Base-by-base conservation (phyloP, 2,888 invertebrate species). In the Anthophora plumipes region DNA sequence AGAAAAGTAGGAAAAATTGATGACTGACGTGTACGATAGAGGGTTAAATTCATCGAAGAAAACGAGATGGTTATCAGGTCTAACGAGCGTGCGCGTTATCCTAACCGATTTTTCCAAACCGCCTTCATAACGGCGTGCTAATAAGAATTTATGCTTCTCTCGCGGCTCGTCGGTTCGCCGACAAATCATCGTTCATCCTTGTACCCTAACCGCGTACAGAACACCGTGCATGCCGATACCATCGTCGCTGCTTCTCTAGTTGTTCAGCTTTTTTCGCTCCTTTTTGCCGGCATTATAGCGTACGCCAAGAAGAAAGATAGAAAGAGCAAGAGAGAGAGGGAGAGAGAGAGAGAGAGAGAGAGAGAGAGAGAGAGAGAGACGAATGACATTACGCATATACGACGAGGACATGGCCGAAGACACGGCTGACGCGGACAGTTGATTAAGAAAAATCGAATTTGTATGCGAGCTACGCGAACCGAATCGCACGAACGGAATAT, bases 81-180 rank as follows among this genome's bases (percentile, higher is more conserved):
- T 81, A 73, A 77, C 82, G 75, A 75, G 75, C 46, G 66, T 52
- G 52, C 69, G 70, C 50, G 80, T 79, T 75, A 77, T 72, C 57
- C 64, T 37, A 70, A 37, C 54, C 46, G 71, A 77, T 75, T 83
- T 87, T 87, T 84, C 70, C 57, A 60, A 52, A 43, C 48, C 61
- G 11, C 25, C n/a, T n/a, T 41, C 72, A 52, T 83, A 84, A 83
- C 85, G 82, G 54, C 79, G 71, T 78, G 84, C 82, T 89, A 89
- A 89, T 89, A 88, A 87, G 89, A 89, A 89, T 87, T 89, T 89
- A 89, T 87, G 87, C 63, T 81, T 72, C 80, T 82, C 77, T 83
- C 82, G 81, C 74, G 83, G 76, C 85, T 85, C 82, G 81, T 81
- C 75, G 80, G 57, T 61, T 57, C 70, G 70, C 75, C 87, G 82